These are phyloP conservation scores for Blomia tropicalis DNA, from an alignment of 2,888 invertebrate species.

Conservation along the genomic window DNA sequence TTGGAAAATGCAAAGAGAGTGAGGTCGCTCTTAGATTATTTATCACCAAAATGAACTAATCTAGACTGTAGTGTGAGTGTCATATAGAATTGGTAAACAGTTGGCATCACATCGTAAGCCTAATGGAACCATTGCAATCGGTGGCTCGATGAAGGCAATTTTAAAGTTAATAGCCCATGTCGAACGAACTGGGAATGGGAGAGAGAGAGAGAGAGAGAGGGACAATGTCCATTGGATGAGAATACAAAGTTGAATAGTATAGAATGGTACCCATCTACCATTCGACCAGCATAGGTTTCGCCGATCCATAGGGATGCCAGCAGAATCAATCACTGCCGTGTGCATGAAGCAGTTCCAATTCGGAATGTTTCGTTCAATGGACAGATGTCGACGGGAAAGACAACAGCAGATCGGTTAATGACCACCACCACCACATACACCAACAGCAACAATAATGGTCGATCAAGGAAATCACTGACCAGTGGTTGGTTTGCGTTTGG, in stretches of 20 bases:
- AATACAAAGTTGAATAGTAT: too few relatives aligned
- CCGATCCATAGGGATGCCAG: background rate
- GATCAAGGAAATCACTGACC: background rate
- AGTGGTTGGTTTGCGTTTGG: background rate
- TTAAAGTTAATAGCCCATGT: constrained; percentile 11
- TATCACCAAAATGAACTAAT: background rate
- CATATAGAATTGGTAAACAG: too few relatives aligned
- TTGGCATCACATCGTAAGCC: too few relatives aligned
- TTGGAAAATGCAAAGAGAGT: background rate
- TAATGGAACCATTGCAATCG: too few relatives aligned
- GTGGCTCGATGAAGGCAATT: background rate
- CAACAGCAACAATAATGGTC: too few relatives aligned
- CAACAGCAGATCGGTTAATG: background rate
- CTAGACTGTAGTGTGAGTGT: background rate
- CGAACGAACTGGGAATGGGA: too few relatives aligned
- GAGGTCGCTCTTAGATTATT: background rate
- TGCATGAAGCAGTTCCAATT: background rate
- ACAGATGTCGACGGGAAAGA: background rate
- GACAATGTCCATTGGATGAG: too few relatives aligned
- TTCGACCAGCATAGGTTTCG: background rate
- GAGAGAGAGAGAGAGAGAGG: too few relatives aligned
- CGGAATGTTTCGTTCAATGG: too few relatives aligned
- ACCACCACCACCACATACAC: background rate
- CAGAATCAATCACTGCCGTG: background rate
- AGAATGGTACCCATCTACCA: background rate